phyloP scores from a whole-genome alignment of 2,113 vertebrate genomes.

The Sardina pilchardus region DNA sequence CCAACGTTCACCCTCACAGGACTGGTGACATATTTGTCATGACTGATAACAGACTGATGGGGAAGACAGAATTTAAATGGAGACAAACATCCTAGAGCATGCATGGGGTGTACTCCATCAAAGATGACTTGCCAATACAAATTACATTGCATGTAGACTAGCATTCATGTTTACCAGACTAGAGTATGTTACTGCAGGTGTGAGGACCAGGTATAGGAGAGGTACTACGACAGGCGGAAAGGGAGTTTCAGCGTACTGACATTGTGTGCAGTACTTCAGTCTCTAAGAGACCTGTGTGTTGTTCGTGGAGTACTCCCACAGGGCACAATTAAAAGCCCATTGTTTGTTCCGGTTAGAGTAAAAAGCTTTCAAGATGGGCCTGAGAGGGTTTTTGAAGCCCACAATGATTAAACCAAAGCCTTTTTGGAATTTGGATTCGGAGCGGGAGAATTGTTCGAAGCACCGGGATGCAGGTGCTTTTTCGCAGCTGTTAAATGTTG shows the following conservation, averaged over 20 bases:
- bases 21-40: slow-evolving; percentile 25
- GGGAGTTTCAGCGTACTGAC: neutral
- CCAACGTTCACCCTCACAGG: slow-evolving; percentile 14
- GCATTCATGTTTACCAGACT: too few species aligned
- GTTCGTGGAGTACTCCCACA: neutral
- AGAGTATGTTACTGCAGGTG: neutral
- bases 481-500: neutral
- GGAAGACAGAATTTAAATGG: slow-evolving; percentile 20
- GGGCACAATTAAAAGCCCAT: slow-evolving; percentile 2
- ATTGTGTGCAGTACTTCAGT: neutral
- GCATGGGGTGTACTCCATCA: neutral
- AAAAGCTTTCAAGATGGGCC: slow-evolving; percentile 1
- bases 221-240: neutral
- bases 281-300: neutral
- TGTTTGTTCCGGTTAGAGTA: slow-evolving; percentile 13
- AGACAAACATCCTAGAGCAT: slow-evolving; percentile 18
- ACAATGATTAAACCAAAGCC: neutral
- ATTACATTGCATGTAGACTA: neutral
- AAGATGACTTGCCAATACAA: neutral
- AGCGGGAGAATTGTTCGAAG: neutral
- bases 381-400: neutral
- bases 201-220: neutral
- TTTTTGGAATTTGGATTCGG: neutral
- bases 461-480: neutral
- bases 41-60: slow-evolving; percentile 29